Base-by-base conservation (phyloP, 2,888 invertebrate genomes). In the Drosophila hamatofila region DNA sequence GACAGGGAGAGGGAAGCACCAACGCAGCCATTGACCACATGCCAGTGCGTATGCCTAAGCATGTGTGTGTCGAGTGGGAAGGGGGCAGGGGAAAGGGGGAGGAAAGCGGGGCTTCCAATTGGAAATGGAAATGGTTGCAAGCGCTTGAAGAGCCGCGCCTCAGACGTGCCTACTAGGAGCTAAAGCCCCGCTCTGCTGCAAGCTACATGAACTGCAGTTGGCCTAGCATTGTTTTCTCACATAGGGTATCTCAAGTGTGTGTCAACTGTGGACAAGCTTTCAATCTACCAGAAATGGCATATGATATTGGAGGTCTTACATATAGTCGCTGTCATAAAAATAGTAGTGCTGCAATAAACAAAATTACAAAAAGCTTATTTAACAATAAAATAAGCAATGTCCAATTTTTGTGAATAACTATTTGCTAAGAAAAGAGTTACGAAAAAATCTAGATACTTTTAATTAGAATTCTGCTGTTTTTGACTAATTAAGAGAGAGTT, bases 141-240 rank as follows among this genome's bases (percentile, higher is more conserved):
- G 80, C 80, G 80, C 70, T 62, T 63, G 73, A 67, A 66, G 70
- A 65, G 87, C 81, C 84, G 87, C 87, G 79, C 88, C 83, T 75
- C 65, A 63, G 60, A 60, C 78, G 78, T 70, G 49, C 66, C 77
- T 72, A 78, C 78, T 83, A 48, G 56, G 21, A 41, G 56, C 63
- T 56, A 16, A 35, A 41, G 14, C 18, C 14, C 1, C 30, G 18
- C 18, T 18, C 18, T 11, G 25, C 46, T 41, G n/a, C 54, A 25
- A 55, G 57, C 59, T 60, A 63, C 62, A 62, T 63, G 35, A 58
- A 66, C 64, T 82, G 80, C 60, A 87, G 81, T 86, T 83, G 67
- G 78, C 66, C 46, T 44, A 54, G 73, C 68, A 49, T 21, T 33
- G 49, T 33, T 21, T 49, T 21, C 12, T 7, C 14, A 27, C 9